Evolutionary conservation across 2,797 vertebrate species (phyloP), one percentile per base, ranked within the genome.

Genomic region (Holocentrus rufus): DNA sequence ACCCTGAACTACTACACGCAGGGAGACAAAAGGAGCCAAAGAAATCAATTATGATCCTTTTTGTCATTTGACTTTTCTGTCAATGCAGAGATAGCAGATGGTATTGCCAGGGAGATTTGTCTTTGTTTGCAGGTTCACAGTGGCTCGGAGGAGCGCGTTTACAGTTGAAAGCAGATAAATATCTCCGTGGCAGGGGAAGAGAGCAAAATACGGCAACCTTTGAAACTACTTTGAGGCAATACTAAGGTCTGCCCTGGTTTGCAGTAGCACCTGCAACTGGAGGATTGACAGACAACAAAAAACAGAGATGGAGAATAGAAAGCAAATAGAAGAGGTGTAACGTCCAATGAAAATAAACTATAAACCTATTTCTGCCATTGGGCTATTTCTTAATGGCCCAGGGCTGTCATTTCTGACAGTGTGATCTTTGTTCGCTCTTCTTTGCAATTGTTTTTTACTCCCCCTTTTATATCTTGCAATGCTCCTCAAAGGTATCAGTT

Each of bases 21-120:
- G n/a, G 53, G 39, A 68, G 42, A 55, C 68, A 36, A 65, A 20
- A 60, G 61, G 53, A 66, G 49, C 55, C 63, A 54, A 31, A 54
- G 63, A 62, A 66, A 72, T 77, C 69, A 72, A 67, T 78, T 58
- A 68, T 13, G 14, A 4, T 5, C 42, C 14, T 44, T 44, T 44
- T 44, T 44, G 42, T 44, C 15, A 44, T 78, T 66, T 4, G 52
- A 57, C 27, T 69, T 27, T 44, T 77, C 71, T 50, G 56, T 68
- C 63, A 36, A 22, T 5, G 42, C 30, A 34, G 65, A 31, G 52
- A 67, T 72, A 56, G 23, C 52, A 62, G 64, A 68, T 77, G 57
- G 31, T 71, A 66, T 66, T 55, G 34, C 47, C 42, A 18, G 22
- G 25, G 65, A 57, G 53, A n/a, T 11, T 66, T 39, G 30, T 22